Evolutionary conservation across 1,140 invertebrate species (phyloP), one percentile per base, ranked within the genome.

Genomic region (Psilanteris sp.): DNA sequence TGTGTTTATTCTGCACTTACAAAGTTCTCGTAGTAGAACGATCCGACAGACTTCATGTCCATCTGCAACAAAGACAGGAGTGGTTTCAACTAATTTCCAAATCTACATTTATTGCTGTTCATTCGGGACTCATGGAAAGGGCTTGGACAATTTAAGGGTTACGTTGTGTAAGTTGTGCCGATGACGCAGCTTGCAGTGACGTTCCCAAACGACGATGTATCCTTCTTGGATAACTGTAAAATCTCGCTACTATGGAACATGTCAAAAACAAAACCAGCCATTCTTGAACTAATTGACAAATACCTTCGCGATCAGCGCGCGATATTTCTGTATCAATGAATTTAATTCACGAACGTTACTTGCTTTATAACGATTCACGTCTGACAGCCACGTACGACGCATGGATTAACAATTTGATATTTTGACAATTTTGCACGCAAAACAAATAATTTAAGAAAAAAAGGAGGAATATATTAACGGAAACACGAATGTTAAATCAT

Each of bases 1-100:
- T 81, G 62, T 83, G 71, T 79, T 83, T 84, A 75, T 67, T 83
- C 81, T 85, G 89, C 92, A 95, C 94, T 95, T 94, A 96, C 94
- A 92, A 95, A 95, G 90, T 95, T 96, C 90, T 96, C 94, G 91
- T 96, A 96, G 92, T 96, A 95, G 93, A 95, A 94, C 88, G 94
- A 95, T 90, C 94, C 94, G 91, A 95, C 93, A 91, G 93, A 94
- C 92, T 95, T 96, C 93, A 95, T 94, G 91, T 96, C 94, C 94
- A 95, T 95, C 94, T 95, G 93, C 87, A 90, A 89, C 86, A 90
- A 87, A 89, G 83, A 90, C 81, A 88, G 83, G 87, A 85, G 85
- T 70, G 84, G 81, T 87, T 88, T 89, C 85, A 88, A 89, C 84
- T 87, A 79, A 67, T 86, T 85, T 86, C 81, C 75, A 87, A 84